A percentile compares a stretch with the other conserved stretches of the same genome.
Conservation (phyloP, 2,797 vertebrate genomes). For the Oreochromis mossambicus region DNA sequence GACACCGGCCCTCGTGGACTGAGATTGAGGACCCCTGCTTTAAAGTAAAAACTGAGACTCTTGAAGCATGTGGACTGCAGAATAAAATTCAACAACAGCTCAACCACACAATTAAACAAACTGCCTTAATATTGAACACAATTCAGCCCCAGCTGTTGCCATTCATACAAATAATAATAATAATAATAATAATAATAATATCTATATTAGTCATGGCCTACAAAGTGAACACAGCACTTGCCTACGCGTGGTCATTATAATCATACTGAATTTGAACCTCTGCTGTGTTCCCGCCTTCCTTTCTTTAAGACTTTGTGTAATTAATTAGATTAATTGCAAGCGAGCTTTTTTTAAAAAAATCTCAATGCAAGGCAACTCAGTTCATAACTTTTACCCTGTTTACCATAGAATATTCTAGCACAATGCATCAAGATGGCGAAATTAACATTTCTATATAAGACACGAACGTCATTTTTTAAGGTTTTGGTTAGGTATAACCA, state of each 20-base stretch:
- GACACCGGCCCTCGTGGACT: no score
- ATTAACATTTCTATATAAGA: neutral
- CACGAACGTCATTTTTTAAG: neutral
- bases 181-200: neutral
- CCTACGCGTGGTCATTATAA: neutral
- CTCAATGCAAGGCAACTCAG: neutral
- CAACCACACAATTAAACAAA: neutral
- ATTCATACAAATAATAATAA: neutral
- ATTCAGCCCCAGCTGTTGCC: neutral
- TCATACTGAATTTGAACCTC: neutral
- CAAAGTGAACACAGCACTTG: neutral
- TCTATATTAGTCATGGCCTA: neutral
- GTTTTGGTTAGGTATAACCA: neutral
- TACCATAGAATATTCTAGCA: neutral
- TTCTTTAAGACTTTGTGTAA: neutral
- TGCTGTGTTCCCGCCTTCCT: neutral
- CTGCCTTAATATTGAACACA: neutral
- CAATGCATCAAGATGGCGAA: neutral
- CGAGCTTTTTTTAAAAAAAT: accelerated
- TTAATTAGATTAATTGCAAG: neutral
- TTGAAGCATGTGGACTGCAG: neutral
- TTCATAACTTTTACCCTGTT: neutral
- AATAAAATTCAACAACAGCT: neutral
- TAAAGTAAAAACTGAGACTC: neutral
- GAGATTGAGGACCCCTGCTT: neutral